These are phyloP conservation scores for Ochropleura leucogaster DNA, from an alignment of 2,888 invertebrate species.

Conservation along the genomic window DNA sequence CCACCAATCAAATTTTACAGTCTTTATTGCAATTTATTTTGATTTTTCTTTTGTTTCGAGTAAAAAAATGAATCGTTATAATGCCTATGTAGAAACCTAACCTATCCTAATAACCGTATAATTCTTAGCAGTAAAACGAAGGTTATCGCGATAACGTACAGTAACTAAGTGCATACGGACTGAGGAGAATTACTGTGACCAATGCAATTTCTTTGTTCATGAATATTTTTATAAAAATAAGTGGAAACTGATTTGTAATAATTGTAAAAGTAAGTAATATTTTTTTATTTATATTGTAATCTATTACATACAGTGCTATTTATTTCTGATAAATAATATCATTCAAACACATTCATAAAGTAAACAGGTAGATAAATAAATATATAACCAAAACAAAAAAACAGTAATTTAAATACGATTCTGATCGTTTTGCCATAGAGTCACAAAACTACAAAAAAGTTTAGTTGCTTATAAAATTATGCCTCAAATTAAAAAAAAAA, in stretches of 20 bases:
- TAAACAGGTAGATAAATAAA: background rate
- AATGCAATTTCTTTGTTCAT: conserved; percentile 12
- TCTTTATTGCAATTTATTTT: too few species aligned
- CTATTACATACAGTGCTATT: background rate
- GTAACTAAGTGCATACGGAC: background rate
- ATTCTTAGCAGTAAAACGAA: conserved; percentile 19
- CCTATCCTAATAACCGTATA: conserved; percentile 19
- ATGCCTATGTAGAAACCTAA: conserved; percentile 15
- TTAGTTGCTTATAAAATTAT: too few species aligned
- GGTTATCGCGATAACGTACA: conserved; percentile 24
- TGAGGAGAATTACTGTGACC: conserved; percentile 5
- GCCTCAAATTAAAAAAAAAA: too few species aligned
- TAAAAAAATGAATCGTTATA: background rate
- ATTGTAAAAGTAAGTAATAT: background rate
- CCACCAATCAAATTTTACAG: background rate
- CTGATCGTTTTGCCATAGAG: too few species aligned
- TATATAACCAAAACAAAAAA: background rate
- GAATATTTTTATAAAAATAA: background rate
- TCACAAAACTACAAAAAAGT: too few species aligned
- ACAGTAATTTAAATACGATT: too few species aligned
- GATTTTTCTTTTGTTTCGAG: background rate
- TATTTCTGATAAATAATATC: background rate
- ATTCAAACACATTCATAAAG: background rate
- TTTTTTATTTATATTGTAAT: background rate
- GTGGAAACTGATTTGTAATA: background rate